Conservation (phyloP, 2,113 vertebrate genomes). For the Dasyurus viverrinus region DNA sequence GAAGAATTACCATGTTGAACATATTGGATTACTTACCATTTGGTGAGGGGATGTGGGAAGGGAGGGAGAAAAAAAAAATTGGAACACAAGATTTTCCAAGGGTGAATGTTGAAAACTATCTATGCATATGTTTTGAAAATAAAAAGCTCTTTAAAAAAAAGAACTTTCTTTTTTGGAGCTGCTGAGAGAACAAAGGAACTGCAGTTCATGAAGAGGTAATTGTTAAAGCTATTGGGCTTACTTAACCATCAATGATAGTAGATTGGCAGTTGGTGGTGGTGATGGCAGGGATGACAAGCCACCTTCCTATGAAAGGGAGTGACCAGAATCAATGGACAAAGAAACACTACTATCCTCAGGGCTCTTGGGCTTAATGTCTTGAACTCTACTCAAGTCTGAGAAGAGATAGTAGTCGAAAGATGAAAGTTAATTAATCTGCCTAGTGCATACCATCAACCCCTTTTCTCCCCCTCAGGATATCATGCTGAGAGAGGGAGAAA, state of each 20-base stretch:
- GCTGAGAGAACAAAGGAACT: neutral
- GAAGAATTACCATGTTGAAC: too few species aligned
- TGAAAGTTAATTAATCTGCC: neutral
- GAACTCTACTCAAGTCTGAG: neutral
- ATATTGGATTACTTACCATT: too few species aligned
- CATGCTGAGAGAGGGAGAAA: neutral
- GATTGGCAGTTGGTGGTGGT: neutral
- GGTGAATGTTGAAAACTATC: too few species aligned
- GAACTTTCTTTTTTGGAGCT: neutral
- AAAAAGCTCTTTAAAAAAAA: neutral
- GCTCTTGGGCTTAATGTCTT: neutral
- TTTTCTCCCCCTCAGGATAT: neutral
- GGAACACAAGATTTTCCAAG: too few species aligned
- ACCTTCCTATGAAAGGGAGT: neutral
- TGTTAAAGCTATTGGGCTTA: neutral
- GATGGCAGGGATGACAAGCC: neutral
- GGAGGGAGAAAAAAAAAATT: too few species aligned
- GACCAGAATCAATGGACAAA: neutral
- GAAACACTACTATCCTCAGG: neutral
- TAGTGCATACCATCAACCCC: neutral
- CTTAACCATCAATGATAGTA: neutral
- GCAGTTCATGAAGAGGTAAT: neutral
- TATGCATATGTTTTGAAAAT: too few species aligned
- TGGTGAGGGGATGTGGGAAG: too few species aligned
- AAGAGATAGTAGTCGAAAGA: neutral